These are phyloP conservation scores for Lutraria lutraria DNA, from an alignment of 2,888 invertebrate species.

Conservation along the genomic window DNA sequence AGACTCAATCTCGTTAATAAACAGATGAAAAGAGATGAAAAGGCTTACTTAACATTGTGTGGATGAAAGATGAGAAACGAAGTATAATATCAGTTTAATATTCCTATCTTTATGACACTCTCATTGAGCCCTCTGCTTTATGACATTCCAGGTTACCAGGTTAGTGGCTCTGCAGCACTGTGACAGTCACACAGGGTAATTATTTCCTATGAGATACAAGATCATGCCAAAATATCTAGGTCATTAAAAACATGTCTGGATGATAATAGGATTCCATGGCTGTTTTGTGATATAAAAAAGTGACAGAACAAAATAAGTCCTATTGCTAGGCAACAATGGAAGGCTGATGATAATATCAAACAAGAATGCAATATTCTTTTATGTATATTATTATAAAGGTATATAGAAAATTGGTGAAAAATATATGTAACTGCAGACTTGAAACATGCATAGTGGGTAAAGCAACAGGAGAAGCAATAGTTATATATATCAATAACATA, in stretches of 20 bases:
- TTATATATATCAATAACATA: no score
- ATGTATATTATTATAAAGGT: no score
- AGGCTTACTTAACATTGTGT: not conserved
- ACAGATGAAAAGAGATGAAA: not conserved
- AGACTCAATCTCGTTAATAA: slow-evolving; percentile 17
- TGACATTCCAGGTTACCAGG: not conserved
- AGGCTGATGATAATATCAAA: not conserved
- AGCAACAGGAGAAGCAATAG: no score
- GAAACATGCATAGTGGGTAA: no score
- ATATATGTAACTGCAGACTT: no score
- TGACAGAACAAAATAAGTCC: not conserved
- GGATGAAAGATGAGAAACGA: slow-evolving; percentile 11
- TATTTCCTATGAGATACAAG: not conserved
- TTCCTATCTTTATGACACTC: slow-evolving; percentile 3
- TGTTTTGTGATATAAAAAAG: slow-evolving; percentile 7
- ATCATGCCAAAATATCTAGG: not conserved
- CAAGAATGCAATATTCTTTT: no score
- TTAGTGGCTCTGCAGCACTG: not conserved
- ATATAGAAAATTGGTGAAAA: no score
- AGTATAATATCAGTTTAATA: not conserved
- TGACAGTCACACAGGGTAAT: not conserved
- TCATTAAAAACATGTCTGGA: not conserved
- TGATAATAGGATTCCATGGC: not conserved
- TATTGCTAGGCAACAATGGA: slow-evolving; percentile 5
- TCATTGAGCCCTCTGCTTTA: not conserved